A percentile compares a stretch with the other conserved stretches of the same genome.
phyloP scores from a whole-genome alignment of 2,113 vertebrate genomes.

The Dascyllus trimaculatus region DNA sequence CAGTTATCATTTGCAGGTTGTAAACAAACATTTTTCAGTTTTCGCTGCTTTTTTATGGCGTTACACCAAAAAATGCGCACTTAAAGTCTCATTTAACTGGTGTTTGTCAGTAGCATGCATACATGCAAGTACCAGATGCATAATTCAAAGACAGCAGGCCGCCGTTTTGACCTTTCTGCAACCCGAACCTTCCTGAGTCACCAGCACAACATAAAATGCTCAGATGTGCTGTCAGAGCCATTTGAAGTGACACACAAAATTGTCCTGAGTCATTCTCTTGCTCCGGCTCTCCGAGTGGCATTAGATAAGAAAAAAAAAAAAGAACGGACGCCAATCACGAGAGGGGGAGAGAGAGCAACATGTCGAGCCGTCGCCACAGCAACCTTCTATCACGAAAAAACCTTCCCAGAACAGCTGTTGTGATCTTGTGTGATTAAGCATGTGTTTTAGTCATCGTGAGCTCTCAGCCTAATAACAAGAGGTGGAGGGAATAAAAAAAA shows the following conservation, averaged over 20 bases:
- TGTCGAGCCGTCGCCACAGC: slow-evolving; percentile 73
- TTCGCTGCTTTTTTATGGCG: not conserved
- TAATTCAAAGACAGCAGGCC: not conserved
- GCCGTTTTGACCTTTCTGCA: not conserved
- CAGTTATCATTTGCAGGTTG: slow-evolving; percentile 12
- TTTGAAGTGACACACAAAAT: slow-evolving; percentile 65
- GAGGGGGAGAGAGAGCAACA: not conserved
- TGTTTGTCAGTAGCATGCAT: not conserved
- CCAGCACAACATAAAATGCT: slow-evolving; percentile 48
- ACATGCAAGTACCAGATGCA: not conserved
- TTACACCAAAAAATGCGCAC: not conserved
- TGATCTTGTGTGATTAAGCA: slow-evolving; percentile 74
- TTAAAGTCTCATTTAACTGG: not conserved
- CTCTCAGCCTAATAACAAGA: slow-evolving; percentile 55
- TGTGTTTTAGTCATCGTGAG: slow-evolving; percentile 75
- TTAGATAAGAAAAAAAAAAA: no score
- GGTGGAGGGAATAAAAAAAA: slow-evolving; percentile 22
- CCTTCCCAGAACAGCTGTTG: slow-evolving; percentile 74
- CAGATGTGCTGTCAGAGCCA: slow-evolving; percentile 60
- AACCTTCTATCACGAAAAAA: slow-evolving; percentile 69
- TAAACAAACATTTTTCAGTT: slow-evolving; percentile 21
- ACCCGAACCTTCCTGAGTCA: slow-evolving; percentile 47
- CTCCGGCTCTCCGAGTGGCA: slow-evolving; percentile 45
- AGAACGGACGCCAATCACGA: slow-evolving; percentile 46
- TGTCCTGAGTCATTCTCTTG: slow-evolving; percentile 77